Evolutionary conservation across 2,797 vertebrate genomes (phyloP).

Genomic region (Spheniscus humboldti): DNA sequence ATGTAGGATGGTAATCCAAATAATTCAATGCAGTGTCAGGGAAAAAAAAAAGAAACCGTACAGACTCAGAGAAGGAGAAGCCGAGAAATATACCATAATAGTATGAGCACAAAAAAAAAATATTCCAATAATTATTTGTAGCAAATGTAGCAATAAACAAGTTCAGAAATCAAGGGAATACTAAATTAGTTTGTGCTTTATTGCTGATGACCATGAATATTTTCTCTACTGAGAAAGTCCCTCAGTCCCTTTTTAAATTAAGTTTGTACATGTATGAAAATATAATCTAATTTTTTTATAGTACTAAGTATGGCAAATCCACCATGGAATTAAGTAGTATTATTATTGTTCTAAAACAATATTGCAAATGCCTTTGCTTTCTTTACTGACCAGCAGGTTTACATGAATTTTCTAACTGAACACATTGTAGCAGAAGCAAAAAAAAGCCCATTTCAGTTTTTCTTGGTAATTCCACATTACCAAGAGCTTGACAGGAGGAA

Average conservation of each 20-base stretch:
- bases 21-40: background rate
- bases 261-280: background rate
- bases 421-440: background rate
- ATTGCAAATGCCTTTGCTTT: background rate
- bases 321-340: background rate
- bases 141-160: background rate
- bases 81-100: background rate
- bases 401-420: background rate
- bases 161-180: background rate
- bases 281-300: background rate
- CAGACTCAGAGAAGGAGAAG: background rate
- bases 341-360: background rate
- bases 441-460: background rate
- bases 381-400: background rate
- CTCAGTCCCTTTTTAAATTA: conserved; percentile 4
- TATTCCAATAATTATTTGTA: background rate
- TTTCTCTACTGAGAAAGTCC: background rate
- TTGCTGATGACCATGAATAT: background rate
- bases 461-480: background rate
- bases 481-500: background rate
- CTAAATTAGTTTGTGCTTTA: background rate
- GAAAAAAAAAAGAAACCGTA: background rate
- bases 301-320: background rate
- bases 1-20: background rate
- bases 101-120: background rate